Evolutionary conservation across 2,888 invertebrate species (phyloP), one percentile per base, ranked within the genome.

Genomic region (Leptopterna dolabrata): DNA sequence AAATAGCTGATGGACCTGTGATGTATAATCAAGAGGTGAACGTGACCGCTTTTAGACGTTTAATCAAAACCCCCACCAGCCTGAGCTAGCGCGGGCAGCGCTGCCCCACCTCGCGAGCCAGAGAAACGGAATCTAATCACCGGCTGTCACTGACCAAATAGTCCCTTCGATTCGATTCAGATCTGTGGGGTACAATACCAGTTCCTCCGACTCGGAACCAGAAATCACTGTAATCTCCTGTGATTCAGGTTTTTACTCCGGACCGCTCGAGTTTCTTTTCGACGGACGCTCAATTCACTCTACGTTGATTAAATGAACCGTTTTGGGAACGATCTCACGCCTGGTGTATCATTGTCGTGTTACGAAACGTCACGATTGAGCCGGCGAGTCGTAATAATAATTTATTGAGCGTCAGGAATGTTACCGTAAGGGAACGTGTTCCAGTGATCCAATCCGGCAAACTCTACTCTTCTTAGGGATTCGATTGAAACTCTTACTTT

Each of bases 21-120:
- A 82, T 87, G 81, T 82, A 87, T 87, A 87, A 87, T 87, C 87
- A 87, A 87, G 87, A 73, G 87, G 87, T 73, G 87, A 87, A 87
- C 87, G 87, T 87, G 87, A 87, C 87, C 87, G 87, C 87, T 76
- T 80, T 87, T 87, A 87, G 87, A 83, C 87, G 82, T 87, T 87
- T 87, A 87, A 87, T 87, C 87, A 87, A 87, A 87, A 87, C 19
- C 45, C 78, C 45, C 78, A 78, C 78, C 45, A 41, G 45, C 24
- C 36, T 14, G 45, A 45, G 63, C 24, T 24, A 63, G 63, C 24
- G 51, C 51, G 51, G 63, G 63, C 63, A 63, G 63, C 63, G 13
- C 24, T 0, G 24, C 55, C 24, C 11, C 24, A 30, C 73, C 30
- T 9, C 16, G 30, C 36, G 73, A 76, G 36, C 36, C 36, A 7